phyloP scores from a whole-genome alignment of 2,888 invertebrate genomes.

The Notodonta dromedarius region DNA sequence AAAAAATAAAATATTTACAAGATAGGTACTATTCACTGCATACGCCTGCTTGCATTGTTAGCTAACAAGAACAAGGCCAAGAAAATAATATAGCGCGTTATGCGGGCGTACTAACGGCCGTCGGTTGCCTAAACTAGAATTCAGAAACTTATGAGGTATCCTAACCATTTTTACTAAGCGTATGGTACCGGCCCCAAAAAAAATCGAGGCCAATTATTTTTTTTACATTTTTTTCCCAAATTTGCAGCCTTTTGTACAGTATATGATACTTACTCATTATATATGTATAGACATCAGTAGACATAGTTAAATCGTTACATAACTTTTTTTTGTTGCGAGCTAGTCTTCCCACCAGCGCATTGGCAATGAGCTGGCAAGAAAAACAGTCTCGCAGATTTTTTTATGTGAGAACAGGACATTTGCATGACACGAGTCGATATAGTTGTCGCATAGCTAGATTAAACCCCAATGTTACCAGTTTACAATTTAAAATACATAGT shows the following conservation, averaged over 20 bases:
- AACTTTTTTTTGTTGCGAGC: slow-evolving; percentile 57
- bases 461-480: slow-evolving; percentile 59
- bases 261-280: slow-evolving; percentile 80
- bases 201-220: slow-evolving; percentile 74
- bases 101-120: slow-evolving; percentile 47
- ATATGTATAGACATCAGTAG: slow-evolving; percentile 80
- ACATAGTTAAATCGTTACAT: slow-evolving; percentile 71
- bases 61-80: slow-evolving; percentile 43
- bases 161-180: slow-evolving; percentile 81
- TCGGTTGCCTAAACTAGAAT: slow-evolving; percentile 59
- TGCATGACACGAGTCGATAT: slow-evolving; percentile 64
- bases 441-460: slow-evolving; percentile 65
- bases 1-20: slow-evolving; percentile 70
- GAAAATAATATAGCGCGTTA: slow-evolving; percentile 44
- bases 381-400: slow-evolving; percentile 58
- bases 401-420: slow-evolving; percentile 64
- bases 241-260: slow-evolving; percentile 81
- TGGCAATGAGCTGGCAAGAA: slow-evolving; percentile 43
- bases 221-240: slow-evolving; percentile 72
- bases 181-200: slow-evolving; percentile 76
- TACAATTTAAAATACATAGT: slow-evolving; percentile 61
- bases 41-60: slow-evolving; percentile 43
- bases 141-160: slow-evolving; percentile 78
- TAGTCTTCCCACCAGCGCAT: slow-evolving; percentile 46
- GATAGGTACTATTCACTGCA: slow-evolving; percentile 46